Conservation (phyloP, 2,888 invertebrate genomes). For the Bombylius major region DNA sequence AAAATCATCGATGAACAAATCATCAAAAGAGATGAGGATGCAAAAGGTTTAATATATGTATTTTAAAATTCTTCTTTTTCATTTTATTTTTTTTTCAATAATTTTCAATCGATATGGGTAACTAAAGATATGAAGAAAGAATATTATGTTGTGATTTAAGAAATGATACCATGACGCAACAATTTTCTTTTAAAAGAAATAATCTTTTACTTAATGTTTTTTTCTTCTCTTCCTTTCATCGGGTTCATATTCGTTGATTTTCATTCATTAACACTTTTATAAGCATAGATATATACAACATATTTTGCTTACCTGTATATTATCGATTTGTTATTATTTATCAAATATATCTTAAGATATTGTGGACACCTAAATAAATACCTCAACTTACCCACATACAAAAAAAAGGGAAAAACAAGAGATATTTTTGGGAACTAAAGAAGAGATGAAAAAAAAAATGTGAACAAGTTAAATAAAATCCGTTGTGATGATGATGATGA, state of each 20-base stretch:
- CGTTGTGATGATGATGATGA: too few relatives aligned
- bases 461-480: too few relatives aligned
- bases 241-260: neutral
- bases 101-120: too few relatives aligned
- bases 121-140: too few relatives aligned
- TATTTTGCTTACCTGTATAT: neutral
- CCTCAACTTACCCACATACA: too few relatives aligned
- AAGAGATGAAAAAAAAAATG: too few relatives aligned
- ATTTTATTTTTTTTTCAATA: too few relatives aligned
- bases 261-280: neutral
- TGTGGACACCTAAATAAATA: neutral
- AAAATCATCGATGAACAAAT: too few relatives aligned
- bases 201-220: neutral
- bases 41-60: neutral
- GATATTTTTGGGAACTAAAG: too few relatives aligned
- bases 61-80: too few relatives aligned
- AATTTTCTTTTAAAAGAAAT: neutral
- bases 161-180: slow-evolving; percentile 11
- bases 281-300: too few relatives aligned
- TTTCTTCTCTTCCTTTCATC: neutral
- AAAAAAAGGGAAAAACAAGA: too few relatives aligned
- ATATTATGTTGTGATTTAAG: neutral
- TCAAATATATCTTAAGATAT: neutral
- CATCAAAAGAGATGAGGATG: slow-evolving; percentile 1
- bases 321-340: neutral